Evolutionary conservation across 2,797 vertebrate genomes (phyloP), one percentile per base, ranked within the genome.

Genomic region (Cephalopachus bancanus): DNA sequence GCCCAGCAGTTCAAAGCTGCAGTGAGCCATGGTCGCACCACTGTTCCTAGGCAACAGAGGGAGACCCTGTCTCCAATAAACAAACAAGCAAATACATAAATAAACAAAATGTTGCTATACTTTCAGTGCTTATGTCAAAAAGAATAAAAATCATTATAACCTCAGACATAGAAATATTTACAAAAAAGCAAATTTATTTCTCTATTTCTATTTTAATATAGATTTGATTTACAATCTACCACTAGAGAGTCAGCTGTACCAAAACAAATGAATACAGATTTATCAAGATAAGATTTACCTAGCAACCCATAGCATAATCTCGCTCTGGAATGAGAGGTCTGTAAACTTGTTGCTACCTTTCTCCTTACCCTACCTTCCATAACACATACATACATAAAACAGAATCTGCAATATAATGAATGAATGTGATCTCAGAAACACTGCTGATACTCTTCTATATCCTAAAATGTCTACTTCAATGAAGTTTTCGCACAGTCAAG

Each of bases 111-210:
- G 44, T 28, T 71, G n/a, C 33, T 33, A 71, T 71, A 96, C 20
- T 85, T 91, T 69, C 14, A 88, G 49, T 74, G 22, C 8, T 72
- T 33, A 30, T 62, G 44, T 92, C 65, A 96, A 88, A 93, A 95
- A 85, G 26, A 71, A 90, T 74, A 16, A 51, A 92, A 74, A 44
- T 17, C 57, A 86, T 28, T 80, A 94, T 10, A 90, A 49, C 22
- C 19, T 94, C 24, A 71, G 37, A 62, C 62, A 96, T 19, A 49
- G 93, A 85, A 72, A 83, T 94, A 10, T 72, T 94, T 51, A 55
- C 1, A 44, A 33, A 94, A 69, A 44, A 17, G 57, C 30, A 93
- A 33, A 37, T 60, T 74, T 72, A 62, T 57, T 94, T 88, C 65
- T 85, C 59, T 79, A 67, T n/a, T 37, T 64, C 33, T n/a, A 74